Conservation (phyloP, 1,140 invertebrate species). For the Ostrea denselamellosa region DNA sequence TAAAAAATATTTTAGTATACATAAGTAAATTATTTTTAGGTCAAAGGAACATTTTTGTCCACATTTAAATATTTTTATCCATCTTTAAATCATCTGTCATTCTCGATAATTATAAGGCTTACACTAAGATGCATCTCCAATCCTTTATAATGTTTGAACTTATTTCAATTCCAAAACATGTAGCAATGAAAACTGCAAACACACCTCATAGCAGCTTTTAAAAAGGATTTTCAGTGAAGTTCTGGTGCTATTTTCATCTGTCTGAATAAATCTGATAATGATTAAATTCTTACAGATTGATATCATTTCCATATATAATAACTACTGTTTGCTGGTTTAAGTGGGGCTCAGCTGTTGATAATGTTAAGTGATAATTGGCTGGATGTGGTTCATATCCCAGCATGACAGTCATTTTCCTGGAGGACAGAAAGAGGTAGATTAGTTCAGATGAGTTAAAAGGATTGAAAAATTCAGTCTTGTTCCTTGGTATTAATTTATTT, state of each 20-base stretch:
- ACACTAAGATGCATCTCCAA: too few species aligned
- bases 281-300: not conserved
- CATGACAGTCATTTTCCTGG: not conserved
- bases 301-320: constrained; percentile 20
- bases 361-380: constrained; percentile 26
- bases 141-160: too few species aligned
- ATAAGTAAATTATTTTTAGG: too few species aligned
- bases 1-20: too few species aligned
- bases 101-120: too few species aligned
- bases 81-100: too few species aligned
- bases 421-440: not conserved
- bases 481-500: not conserved
- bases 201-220: not conserved
- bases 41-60: too few species aligned
- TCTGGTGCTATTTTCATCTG: not conserved
- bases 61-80: too few species aligned
- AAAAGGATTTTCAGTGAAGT: not conserved
- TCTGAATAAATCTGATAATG: constrained; percentile 15
- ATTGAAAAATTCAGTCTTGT: constrained; percentile 16
- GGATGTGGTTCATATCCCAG: not conserved
- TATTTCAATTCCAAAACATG: too few species aligned
- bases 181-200: not conserved
- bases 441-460: constrained; percentile 12
- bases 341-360: not conserved
- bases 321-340: not conserved